Base-by-base conservation (phyloP, 2,113 vertebrate species). In the Sardina pilchardus region DNA sequence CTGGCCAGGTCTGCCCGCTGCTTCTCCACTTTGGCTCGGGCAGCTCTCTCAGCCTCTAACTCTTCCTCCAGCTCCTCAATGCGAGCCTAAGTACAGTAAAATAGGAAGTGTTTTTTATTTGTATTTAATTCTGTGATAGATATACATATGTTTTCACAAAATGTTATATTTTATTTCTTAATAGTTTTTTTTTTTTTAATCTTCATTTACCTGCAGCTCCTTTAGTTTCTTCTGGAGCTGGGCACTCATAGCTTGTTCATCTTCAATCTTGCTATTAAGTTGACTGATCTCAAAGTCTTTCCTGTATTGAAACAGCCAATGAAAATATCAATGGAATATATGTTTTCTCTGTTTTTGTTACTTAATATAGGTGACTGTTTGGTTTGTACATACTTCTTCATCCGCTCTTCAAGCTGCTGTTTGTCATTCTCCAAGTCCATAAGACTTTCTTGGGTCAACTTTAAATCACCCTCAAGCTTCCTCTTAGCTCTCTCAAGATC, bases 221-320 rank as follows among this genome's bases (percentile, higher is more conserved):
- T 97, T 98, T 85, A 97, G 93, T 90, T 97, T 98, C 91, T 97
- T 97, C 89, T 97, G 97, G 42, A 96, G 94, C 92, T 97, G 97
- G 83, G 92, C 90, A 0, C 91, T 91, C 86, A 97, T 85, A 0
- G 95, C 94, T 90, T 97, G 96, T 81, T 97, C 97, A 0, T 97
- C 97, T 88, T 97, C 97, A 16, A 98, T 96, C 90, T 93, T 95
- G 14, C 94, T 91, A 10, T 94, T 97, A 63, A 95, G 95, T 19
- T 96, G 95, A 1, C 93, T 96, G 30, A 96, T 90, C 89, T 97
- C 96, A 91, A 97, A 97, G 84, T 98, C 96, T 83, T 97, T 97
- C 92, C 96, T 97, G 89, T 50, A 36, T 47, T 50, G 1, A 17
- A 81, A 26, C 2, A 21, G 71, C 36, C 21, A 17, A 19, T 56